Evolutionary conservation across 1,140 invertebrate genomes (phyloP), one percentile per base, ranked within the genome.

Genomic region (Pollicipes pollicipes): DNA sequence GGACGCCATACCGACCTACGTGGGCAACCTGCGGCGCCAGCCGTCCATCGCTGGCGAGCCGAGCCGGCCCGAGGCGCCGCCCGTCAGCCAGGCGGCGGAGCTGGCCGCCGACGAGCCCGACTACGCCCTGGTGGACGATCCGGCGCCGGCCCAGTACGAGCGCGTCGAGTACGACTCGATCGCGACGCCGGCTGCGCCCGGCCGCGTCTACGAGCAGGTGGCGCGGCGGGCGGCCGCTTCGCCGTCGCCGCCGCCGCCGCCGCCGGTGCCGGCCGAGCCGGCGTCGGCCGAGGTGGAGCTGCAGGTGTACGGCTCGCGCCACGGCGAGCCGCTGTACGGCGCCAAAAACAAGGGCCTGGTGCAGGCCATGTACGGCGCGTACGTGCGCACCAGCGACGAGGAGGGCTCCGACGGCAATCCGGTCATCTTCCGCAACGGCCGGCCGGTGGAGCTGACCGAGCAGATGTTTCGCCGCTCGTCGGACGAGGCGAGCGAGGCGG

Each of bases 271-370:
- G 0, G 63, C 28, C 17, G 68, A 26, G n/a, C 31, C 69, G 4
- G 66, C 66, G 21, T n/a, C 27, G 0, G 72, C 72, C 1, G 73
- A 76, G 70, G 69, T 76, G 16, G 73, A 76, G 70, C 70, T 76
- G 16, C 75, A 75, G 66, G 58, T 73, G 28, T 76, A 76, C 69
- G 75, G 72, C 68, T 75, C 75, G 21, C 73, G 73, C 10, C 70
- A 75, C 63, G 75, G 73, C 3, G 76, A 76, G 66, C 71, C 75
- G 27, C 71, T 76, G 64, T 76, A 76, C 69, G 75, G 75, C 26
- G 74, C 72, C 0, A 68, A 70, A 26, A 75, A 75, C 68, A 72
- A 74, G 2, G 69, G 72, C 24, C 70, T 76, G 17, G 73, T 76
- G 64, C 72, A 75, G 67, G 72, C 72, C 32, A 73, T 73, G 75